A percentile compares a stretch with the other conserved stretches of the same genome.
phyloP scores from a whole-genome alignment of 2,888 invertebrate species.

The Thyatira batis region DNA sequence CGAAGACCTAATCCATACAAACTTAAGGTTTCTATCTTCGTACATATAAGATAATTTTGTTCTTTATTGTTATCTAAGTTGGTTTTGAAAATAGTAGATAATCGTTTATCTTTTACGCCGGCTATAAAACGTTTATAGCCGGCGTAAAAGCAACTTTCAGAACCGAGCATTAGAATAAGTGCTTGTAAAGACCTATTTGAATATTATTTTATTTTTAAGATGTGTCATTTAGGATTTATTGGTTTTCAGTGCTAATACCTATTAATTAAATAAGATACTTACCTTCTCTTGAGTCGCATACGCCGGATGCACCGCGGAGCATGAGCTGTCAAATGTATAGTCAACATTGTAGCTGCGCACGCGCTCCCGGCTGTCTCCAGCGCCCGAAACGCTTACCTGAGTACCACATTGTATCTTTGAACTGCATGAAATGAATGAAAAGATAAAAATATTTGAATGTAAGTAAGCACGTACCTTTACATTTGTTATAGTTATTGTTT shows the following conservation, averaged over 20 bases:
- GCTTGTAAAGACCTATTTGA: no score
- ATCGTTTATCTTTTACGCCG: no score
- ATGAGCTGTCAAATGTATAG: slow-evolving; percentile 83
- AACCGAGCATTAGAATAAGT: no score
- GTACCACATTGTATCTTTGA: slow-evolving; percentile 12
- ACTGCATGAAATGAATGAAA: no score
- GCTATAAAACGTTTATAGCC: no score
- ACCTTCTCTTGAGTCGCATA: slow-evolving; percentile 80
- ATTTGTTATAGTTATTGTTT: slow-evolving; percentile 82
- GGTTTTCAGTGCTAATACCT: neutral
- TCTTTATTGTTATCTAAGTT: neutral
- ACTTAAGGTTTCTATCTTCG: neutral
- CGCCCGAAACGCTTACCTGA: slow-evolving; percentile 84
- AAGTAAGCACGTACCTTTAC: slow-evolving; percentile 75
- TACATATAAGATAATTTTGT: neutral
- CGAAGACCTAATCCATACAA: slow-evolving; percentile 79
- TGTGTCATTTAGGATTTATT: neutral
- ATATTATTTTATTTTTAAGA: neutral
- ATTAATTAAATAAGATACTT: slow-evolving; percentile 8
- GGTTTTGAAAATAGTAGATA: no score
- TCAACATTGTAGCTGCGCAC: slow-evolving; percentile 84
- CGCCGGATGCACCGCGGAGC: slow-evolving; percentile 67
- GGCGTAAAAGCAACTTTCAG: no score
- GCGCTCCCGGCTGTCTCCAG: slow-evolving; percentile 86
- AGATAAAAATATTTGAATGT: neutral